Base-by-base conservation (phyloP, 1,140 invertebrate genomes). In the Cyrtorhinus lividipennis region DNA sequence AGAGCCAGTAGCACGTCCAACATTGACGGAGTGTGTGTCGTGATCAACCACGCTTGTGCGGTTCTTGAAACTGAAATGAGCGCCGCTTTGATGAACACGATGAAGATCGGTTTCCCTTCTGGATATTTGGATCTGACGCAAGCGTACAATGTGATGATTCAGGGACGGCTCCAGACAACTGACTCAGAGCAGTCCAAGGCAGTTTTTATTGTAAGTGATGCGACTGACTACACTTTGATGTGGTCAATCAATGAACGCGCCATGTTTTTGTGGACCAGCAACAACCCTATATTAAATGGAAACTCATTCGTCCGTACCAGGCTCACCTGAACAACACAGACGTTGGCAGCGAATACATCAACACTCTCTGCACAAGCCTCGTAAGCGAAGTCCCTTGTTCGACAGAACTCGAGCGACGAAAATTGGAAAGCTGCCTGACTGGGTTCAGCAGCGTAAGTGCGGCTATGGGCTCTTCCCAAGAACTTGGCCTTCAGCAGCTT, bases 241-340 rank as follows among this genome's bases (percentile, higher is more conserved):
- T n/a, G n/a, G n/a, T n/a, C n/a, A n/a, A n/a, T n/a, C n/a, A n/a
- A n/a, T n/a, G n/a, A n/a, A n/a, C n/a, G n/a, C n/a, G n/a, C n/a
- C n/a, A n/a, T n/a, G n/a, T n/a, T n/a, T n/a, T n/a, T n/a, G n/a
- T n/a, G n/a, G n/a, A n/a, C n/a, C n/a, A n/a, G n/a, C n/a, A n/a
- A n/a, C n/a, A n/a, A n/a, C n/a, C n/a, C n/a, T n/a, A n/a, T n/a
- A 22, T 56, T 13, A 56, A 56, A 20, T 24, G 24, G 24, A n/a
- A n/a, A n/a, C n/a, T n/a, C n/a, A n/a, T n/a, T n/a, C n/a, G 5
- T 62, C 60, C 60, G 30, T 68, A 71, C 70, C 72, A 91, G 86
- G 83, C 86, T n/a, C 87, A 92, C 70, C 73, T 96, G 62, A 95
- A 95, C 72, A 95, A 96, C 75, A 85, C 90, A n/a, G 93, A 96